A percentile compares a stretch with the other conserved stretches of the same genome.
phyloP scores from a whole-genome alignment of 53 echinoderm and acorn worm species.

The Pentamera pediparva region DNA sequence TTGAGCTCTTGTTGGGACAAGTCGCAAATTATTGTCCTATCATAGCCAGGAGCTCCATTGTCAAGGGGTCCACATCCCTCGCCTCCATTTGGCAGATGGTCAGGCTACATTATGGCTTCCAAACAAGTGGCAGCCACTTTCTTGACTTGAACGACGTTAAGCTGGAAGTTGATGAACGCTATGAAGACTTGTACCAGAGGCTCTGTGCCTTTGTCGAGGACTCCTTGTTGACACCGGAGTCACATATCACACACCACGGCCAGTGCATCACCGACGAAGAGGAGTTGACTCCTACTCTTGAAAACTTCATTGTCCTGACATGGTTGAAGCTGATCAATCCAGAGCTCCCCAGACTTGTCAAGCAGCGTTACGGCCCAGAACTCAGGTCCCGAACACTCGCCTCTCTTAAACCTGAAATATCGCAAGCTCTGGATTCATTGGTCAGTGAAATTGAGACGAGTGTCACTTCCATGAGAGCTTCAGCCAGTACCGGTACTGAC shows the following conservation, averaged over 20 bases:
- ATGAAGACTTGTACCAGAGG: constrained; percentile 39
- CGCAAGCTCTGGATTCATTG: constrained; percentile 46
- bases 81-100: too few relatives aligned
- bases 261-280: constrained; percentile 27
- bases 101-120: constrained; percentile 15
- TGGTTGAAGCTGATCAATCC: constrained; percentile 36
- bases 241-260: constrained; percentile 25
- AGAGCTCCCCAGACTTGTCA: constrained; percentile 36
- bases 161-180: constrained; percentile 36
- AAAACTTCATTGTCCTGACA: constrained; percentile 41
- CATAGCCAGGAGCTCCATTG: constrained; percentile 25
- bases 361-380: constrained; percentile 50
- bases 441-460: constrained; percentile 25
- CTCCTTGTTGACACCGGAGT: background rate
- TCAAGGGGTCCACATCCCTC: background rate
- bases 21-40: constrained; percentile 63
- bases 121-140: constrained; percentile 19
- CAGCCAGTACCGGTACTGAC: background rate
- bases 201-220: constrained; percentile 34
- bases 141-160: constrained; percentile 33
- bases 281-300: constrained; percentile 30
- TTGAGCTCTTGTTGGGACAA: too few relatives aligned
- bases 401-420: constrained; percentile 59
- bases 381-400: constrained; percentile 44
- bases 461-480: background rate